Evolutionary conservation across 2,113 vertebrate genomes (phyloP).

Genomic region (Orcinus orca): DNA sequence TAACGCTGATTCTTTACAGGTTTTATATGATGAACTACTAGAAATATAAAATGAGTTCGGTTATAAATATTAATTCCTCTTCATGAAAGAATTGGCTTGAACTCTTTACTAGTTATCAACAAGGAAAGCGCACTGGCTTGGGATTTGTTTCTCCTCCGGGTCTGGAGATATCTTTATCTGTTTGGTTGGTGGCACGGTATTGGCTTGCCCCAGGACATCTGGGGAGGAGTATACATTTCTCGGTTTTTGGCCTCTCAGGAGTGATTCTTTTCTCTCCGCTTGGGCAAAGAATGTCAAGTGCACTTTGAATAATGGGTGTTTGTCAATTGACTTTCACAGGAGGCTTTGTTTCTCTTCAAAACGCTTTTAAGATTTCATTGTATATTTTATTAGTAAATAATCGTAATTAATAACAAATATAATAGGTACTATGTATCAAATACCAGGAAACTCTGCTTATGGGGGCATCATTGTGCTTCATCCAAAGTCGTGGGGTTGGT

Average conservation of each 20-base stretch:
- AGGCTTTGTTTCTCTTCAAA: slow-evolving; percentile 4
- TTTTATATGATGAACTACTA: not conserved
- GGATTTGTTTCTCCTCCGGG: not conserved
- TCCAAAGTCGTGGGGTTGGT: not conserved
- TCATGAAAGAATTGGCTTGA: slow-evolving; percentile 1
- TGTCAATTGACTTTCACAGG: not conserved
- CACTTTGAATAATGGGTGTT: not conserved
- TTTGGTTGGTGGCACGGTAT: not conserved
- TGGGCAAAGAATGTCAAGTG: not conserved
- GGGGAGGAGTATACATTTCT: not conserved
- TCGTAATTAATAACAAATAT: not conserved
- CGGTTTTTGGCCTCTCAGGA: not conserved
- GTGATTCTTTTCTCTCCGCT: slow-evolving; percentile 15
- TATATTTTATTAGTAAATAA: not conserved
- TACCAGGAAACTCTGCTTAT: not conserved
- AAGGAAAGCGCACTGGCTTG: not conserved
- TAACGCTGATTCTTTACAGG: not conserved
- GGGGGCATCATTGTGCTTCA: not conserved
- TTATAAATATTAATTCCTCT: not conserved
- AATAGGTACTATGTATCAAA: not conserved
- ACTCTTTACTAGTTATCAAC: not conserved
- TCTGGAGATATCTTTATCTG: not conserved
- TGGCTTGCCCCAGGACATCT: not conserved
- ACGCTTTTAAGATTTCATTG: not conserved
- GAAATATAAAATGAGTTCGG: not conserved